Base-by-base conservation (phyloP, 2,797 vertebrate genomes). In the Acomys russatus region DNA sequence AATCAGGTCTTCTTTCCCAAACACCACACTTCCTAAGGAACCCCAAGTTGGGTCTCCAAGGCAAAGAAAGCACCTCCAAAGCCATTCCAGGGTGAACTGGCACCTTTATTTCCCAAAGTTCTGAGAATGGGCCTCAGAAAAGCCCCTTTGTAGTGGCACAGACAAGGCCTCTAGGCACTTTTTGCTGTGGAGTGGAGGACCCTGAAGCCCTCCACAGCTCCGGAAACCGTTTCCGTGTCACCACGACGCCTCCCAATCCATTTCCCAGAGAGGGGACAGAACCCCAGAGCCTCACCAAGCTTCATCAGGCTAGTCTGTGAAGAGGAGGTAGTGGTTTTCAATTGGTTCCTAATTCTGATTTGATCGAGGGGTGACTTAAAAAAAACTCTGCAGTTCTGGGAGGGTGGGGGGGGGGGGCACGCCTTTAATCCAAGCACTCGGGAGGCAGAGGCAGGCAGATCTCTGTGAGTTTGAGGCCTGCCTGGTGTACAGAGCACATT, bases 91-190 rank as follows among this genome's bases (percentile, higher is more conserved):
- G 64, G 49, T 84, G 83, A 91, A 73, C n/a, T 33, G 56, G 44
- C 88, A 90, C 33, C 92, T 95, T 79, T 83, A 88, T 68, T 91
- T 95, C 87, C 89, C 87, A 89, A 87, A 92, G 49, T 35, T 95
- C 88, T 76, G 56, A 91, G 9, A 22, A 23, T 15, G 54, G 44
- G 51, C 44, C 66, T 87, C 61, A 84, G 30, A 73, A 17, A 82
- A 89, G 20, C 63, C 66, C 22, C 33, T 56, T 0, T 25, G 63
- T 63, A 18, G 12, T 2, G 15, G 11, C 33, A 73, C 18, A 49
- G 64, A 17, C 84, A 83, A 44, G 38, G 15, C 59, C 78, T 96
- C 22, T 44, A 44, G 35, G 74, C 71, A 74, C 82, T 20, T 3
- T 78, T 88, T 78, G 25, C 79, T 28, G 49, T 64, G 76, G 38